Base-by-base conservation (phyloP, 1,140 invertebrate species). In the Acromyrmex heyeri region DNA sequence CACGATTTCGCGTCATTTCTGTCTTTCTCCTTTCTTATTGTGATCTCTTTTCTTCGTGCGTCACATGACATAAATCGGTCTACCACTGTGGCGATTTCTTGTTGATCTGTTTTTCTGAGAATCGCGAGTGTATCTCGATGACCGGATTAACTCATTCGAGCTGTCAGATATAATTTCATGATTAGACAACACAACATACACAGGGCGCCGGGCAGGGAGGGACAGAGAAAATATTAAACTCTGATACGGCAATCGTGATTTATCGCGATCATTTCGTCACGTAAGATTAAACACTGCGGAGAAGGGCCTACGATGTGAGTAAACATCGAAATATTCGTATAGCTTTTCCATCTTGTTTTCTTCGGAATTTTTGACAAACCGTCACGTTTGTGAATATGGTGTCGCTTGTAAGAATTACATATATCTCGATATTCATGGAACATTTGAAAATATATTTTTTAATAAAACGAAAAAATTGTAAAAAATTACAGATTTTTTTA, bases 71-170 rank as follows among this genome's bases (percentile, higher is more conserved):
- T 64, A 87, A 85, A 86, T 86, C 48, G 12, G 38, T 44, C 21
- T n/a, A 67, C 64, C 30, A 78, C 57, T 44, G 57, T 44, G 50
- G 21, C 24, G 14, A 67, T 88, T 67, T 88, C 78, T 87, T 88
- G 86, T 82, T 79, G 57, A 86, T 82, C 57, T 73, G 87, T 75
- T 82, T 83, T 87, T 83, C 86, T 50, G 50, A 53, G 86, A 87
- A 88, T 18, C 67, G 48, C 21, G 30, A 75, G 34, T 75, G 34
- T 87, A 70, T 70, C 64, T 88, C 70, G 64, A 73, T 64, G 44
- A 18, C 10, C 27, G 44, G 85, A 87, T 88, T 85, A 87, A 72
- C 70, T 83, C 57, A 50, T 21, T 57, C 48, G 59, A n/a, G n/a
- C 27, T 62, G 69, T 78, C 73, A 77, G 86, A 88, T 88, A 86